Evolutionary conservation across 2,797 vertebrate genomes (phyloP), one percentile per base, ranked within the genome.

Genomic region (Myripristis murdjan): DNA sequence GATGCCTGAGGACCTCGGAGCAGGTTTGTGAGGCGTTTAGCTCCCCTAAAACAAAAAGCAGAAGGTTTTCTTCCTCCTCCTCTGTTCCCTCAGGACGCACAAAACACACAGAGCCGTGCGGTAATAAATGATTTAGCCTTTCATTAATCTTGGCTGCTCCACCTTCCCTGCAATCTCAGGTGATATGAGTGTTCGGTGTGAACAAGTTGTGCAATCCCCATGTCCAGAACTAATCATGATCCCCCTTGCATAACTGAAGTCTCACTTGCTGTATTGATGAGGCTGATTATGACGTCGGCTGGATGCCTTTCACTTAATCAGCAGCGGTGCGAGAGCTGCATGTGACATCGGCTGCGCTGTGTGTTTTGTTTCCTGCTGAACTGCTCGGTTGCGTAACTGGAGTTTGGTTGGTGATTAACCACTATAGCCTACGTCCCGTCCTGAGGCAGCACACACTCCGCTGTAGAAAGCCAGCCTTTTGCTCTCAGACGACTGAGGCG

Each of bases 281-380:
- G 10, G 33, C 12, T 7, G 7, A 66, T 52, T 61, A 44, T 23
- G 10, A 60, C 6, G 12, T 37, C 33, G 26, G 31, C 53, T 18
- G 20, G 9, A 23, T 12, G 16, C n/a, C 52, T 52, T 44, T 26
- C 39, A 26, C 39, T 55, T 31, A 31, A 55, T 31, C 18, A 10
- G 53, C 16, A 6, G 26, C 5, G 6, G 8, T 7, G 1, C 35
- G 43, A 59, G 28, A 44, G 23, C n/a, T 43, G 11, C 54, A 51
- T 61, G 67, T 71, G 60, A 61, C 51, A 53, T 22, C 12, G 44
- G 18, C 22, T 49, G 4, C 39, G 18, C 22, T 49, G 4, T 64
- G 35, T 11, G 41, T 79, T 82, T 79, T 62, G 24, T 70, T 82
- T 82, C 58, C 33, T 10, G 4, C 11, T 58, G 22, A 68, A 67